Base-by-base conservation (phyloP, 2,797 vertebrate genomes). In the Oreonectes daqikongensis region DNA sequence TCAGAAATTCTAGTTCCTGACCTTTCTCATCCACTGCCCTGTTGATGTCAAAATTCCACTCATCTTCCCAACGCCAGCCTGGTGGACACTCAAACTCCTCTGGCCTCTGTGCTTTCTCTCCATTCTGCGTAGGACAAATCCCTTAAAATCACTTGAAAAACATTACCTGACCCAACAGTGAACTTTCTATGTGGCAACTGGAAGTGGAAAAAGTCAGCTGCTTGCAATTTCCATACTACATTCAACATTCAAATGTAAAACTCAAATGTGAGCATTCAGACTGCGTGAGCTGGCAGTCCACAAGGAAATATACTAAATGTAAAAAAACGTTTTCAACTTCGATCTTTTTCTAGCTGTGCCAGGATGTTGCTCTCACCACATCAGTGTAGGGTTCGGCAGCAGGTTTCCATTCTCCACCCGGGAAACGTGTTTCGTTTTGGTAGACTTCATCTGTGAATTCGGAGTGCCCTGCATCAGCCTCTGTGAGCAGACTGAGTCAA, bases 391-490 rank as follows among this genome's bases (percentile, higher is more conserved):
- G 85, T 48, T 97, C 95, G 2, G 95, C 90, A 0, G 95, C 89
- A 5, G 89, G 78, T 63, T 96, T 98, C 97, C 97, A 99, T 46
- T 99, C 95, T 24, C 95, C 93, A 9, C 96, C 96, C 0, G 96
- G 97, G 84, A 95, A 97, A 72, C 96, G 95, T 9, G 90, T 93
- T 84, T 98, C 95, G 0, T 97, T 99, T 87, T 98, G 93, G 82
- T 93, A 99, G 0, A 97, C 96, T 85, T 99, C 98, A 69, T 99
- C 98, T 15, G 94, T 95, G 86, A 98, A 99, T 77, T 99, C 96
- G 0, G 94, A 96, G 88, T 99, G 98, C 59, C 98, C 98, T 3
- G 96, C 98, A 17, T 99, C 98, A 0, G 98, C 97, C 87, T 99
- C 97, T 0, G 94, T 96, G 85, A 99, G 89, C 83, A 99, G 89